Conservation (phyloP, 2,888 invertebrate genomes). For the Aproaerema taeniolella region DNA sequence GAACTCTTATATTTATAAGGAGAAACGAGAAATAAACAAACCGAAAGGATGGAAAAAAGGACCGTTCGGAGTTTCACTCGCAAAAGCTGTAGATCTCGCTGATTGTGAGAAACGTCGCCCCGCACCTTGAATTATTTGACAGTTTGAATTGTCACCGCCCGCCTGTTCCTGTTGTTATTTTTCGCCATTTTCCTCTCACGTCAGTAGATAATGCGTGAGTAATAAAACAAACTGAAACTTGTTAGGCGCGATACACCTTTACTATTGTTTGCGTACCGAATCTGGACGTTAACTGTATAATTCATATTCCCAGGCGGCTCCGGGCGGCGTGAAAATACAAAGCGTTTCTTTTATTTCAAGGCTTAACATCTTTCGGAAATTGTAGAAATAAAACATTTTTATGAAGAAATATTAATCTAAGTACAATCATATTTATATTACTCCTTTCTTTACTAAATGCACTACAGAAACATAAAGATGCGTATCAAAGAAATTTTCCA, state of each 20-base stretch:
- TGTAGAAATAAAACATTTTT: background rate
- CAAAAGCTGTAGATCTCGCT: conserved; percentile 60
- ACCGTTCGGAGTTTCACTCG: conserved; percentile 37
- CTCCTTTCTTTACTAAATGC: background rate
- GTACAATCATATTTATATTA: too few species aligned
- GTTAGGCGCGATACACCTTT: conserved; percentile 30
- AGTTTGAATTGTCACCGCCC: conserved; percentile 61
- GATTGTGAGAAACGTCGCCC: conserved; percentile 67
- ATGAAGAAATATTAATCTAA: background rate
- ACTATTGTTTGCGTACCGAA: conserved; percentile 38
- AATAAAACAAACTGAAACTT: conserved; percentile 48
- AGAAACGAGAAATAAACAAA: conserved; percentile 67
- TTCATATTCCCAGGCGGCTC: conserved; percentile 35
- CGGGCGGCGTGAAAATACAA: conserved; percentile 30
- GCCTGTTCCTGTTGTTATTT: conserved; percentile 50
- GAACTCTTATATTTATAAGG: conserved; percentile 72
- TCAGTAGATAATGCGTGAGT: conserved; percentile 42
- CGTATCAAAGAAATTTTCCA: conserved; percentile 41
- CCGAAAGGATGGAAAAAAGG: conserved; percentile 57
- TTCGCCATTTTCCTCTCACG: conserved; percentile 35
- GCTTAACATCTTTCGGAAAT: conserved; percentile 7
- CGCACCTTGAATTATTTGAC: conserved; percentile 71
- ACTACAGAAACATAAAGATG: conserved; percentile 25
- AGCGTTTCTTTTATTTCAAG: conserved; percentile 25
- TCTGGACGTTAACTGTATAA: conserved; percentile 43